phyloP scores from a whole-genome alignment of 2,888 invertebrate genomes.

The Leptinotarsa haldemani region DNA sequence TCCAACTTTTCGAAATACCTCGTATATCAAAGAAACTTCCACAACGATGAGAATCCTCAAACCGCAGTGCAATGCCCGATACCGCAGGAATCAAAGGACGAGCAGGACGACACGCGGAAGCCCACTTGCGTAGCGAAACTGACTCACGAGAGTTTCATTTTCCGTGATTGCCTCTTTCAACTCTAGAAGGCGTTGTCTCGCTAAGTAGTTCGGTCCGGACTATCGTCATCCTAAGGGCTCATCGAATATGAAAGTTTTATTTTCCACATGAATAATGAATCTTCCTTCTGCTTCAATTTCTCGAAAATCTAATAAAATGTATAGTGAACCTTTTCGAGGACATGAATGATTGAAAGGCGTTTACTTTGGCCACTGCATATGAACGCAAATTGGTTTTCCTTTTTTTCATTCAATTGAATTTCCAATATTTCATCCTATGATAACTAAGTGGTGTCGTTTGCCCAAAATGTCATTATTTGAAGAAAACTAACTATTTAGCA shows the following conservation, averaged over 20 bases:
- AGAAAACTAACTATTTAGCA: too few species aligned
- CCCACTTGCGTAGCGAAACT: slow-evolving; percentile 39
- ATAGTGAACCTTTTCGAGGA: too few species aligned
- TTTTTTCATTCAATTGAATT: too few species aligned
- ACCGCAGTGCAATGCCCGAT: slow-evolving; percentile 34
- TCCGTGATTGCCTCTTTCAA: slow-evolving; percentile 35
- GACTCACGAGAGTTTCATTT: slow-evolving; percentile 37
- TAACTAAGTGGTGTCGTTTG: too few species aligned
- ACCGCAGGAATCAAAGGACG: slow-evolving; percentile 36
- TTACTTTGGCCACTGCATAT: too few species aligned
- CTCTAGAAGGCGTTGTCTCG: slow-evolving; percentile 36
- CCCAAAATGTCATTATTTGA: too few species aligned
- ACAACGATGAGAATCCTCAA: slow-evolving; percentile 15
- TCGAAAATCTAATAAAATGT: too few species aligned
- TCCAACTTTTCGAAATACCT: too few species aligned
- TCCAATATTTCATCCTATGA: too few species aligned
- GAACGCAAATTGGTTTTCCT: too few species aligned
- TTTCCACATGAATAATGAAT: neutral
- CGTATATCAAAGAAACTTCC: neutral
- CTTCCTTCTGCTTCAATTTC: neutral
- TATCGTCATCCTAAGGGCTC: neutral
- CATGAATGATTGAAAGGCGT: too few species aligned
- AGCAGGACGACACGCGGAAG: slow-evolving; percentile 39
- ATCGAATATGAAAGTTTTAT: neutral
- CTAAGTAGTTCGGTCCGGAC: neutral